Conservation (phyloP, 2,113 vertebrate genomes). For the Corvus hawaiiensis region DNA sequence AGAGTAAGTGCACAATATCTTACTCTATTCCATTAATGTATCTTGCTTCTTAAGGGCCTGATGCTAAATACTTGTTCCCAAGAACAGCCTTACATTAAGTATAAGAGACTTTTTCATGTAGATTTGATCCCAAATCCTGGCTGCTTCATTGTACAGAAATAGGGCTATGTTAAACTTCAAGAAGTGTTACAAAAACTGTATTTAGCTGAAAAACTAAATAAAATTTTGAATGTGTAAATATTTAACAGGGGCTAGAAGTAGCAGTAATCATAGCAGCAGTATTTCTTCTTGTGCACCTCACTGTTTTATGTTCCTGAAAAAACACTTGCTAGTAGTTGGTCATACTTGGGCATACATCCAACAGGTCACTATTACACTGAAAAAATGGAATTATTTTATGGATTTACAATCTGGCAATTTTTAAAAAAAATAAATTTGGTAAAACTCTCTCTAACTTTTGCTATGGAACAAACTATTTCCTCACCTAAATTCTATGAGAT, state of each 20-base stretch:
- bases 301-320: background rate
- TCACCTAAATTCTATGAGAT: background rate
- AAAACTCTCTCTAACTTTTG: background rate
- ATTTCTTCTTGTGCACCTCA: background rate
- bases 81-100: background rate
- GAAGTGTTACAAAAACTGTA: background rate
- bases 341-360: background rate
- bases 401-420: background rate
- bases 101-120: background rate
- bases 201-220: background rate
- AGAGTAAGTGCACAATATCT: background rate
- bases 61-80: background rate
- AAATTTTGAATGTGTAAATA: background rate
- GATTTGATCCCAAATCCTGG: background rate
- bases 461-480: background rate
- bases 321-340: background rate
- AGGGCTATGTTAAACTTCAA: background rate
- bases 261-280: background rate
- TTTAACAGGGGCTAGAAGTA: background rate
- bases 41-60: background rate
- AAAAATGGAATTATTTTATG: background rate
- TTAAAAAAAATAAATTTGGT: background rate
- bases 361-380: background rate
- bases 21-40: background rate
- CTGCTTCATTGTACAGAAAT: background rate